Percentiles rank a stretch among this genome's conserved stretches.
Conservation (phyloP, 2,888 invertebrate species). For the Pogonocherus hispidulus region DNA sequence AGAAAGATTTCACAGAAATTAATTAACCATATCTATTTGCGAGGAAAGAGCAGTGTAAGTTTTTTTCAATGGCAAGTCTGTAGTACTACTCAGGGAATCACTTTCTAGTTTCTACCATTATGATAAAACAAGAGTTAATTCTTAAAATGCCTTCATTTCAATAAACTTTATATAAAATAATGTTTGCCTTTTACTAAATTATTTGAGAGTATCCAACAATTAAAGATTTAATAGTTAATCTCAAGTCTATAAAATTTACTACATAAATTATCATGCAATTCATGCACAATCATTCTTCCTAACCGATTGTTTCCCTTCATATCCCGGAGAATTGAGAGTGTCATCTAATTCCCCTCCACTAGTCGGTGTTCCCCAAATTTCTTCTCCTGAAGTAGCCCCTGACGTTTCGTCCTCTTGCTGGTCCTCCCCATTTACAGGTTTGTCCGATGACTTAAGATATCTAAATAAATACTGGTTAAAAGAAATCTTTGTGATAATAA, state of each 20-base stretch:
- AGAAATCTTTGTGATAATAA: not conserved
- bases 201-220: too few relatives aligned
- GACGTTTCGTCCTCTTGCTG: slow-evolving; percentile 84
- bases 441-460: slow-evolving; percentile 73
- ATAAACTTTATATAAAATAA: too few relatives aligned
- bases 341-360: slow-evolving; percentile 88
- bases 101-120: too few relatives aligned
- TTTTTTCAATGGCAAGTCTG: too few relatives aligned
- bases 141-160: too few relatives aligned
- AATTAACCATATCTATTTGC: too few relatives aligned
- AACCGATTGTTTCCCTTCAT: slow-evolving; percentile 74
- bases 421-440: slow-evolving; percentile 67
- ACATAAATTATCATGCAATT: slow-evolving; percentile 30
- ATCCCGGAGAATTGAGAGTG: slow-evolving; percentile 73
- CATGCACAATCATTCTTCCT: slow-evolving; percentile 37
- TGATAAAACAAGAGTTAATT: too few relatives aligned
- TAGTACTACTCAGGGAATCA: too few relatives aligned
- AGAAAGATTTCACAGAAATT: too few relatives aligned
- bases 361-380: slow-evolving; percentile 91
- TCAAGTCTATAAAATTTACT: not conserved
- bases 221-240: too few relatives aligned
- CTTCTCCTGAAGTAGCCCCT: slow-evolving; percentile 87
- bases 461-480: slow-evolving; percentile 53
- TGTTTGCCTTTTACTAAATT: too few relatives aligned
- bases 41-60: too few relatives aligned